A percentile compares a stretch with the other conserved stretches of the same genome.
Evolutionary conservation across 2,113 vertebrate species (phyloP).

Genomic region (Quiscalus mexicanus): DNA sequence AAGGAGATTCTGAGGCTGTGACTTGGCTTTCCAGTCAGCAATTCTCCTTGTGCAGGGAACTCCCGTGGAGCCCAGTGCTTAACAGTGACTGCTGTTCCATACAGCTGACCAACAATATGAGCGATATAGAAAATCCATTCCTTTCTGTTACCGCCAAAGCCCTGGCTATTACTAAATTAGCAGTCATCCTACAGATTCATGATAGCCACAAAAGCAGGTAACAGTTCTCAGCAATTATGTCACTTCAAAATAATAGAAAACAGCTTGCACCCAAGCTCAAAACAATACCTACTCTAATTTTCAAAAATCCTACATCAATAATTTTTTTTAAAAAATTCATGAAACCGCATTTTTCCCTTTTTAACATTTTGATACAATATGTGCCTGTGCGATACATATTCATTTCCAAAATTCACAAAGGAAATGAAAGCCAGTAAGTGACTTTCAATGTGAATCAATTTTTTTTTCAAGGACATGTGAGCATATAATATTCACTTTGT

Average conservation of each 20-base stretch:
- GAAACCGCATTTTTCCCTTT: background rate
- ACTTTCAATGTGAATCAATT: background rate
- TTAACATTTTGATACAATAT: background rate
- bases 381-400: background rate
- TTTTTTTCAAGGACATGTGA: background rate
- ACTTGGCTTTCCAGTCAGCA: background rate
- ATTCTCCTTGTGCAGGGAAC: background rate
- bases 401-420: background rate
- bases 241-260: background rate
- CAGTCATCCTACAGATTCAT: background rate
- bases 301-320: background rate
- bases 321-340: background rate
- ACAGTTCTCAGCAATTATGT: background rate
- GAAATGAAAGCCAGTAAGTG: background rate
- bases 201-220: background rate
- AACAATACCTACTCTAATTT: background rate
- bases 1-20: background rate
- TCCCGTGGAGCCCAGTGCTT: accelerated
- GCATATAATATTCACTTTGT: background rate
- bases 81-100: background rate
- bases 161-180: background rate
- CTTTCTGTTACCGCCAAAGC: background rate
- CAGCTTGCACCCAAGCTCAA: background rate
- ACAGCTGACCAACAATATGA: background rate
- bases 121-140: background rate